Evolutionary conservation across 2,888 invertebrate species (phyloP), one percentile per base, ranked within the genome.

Genomic region (Syritta pipiens): DNA sequence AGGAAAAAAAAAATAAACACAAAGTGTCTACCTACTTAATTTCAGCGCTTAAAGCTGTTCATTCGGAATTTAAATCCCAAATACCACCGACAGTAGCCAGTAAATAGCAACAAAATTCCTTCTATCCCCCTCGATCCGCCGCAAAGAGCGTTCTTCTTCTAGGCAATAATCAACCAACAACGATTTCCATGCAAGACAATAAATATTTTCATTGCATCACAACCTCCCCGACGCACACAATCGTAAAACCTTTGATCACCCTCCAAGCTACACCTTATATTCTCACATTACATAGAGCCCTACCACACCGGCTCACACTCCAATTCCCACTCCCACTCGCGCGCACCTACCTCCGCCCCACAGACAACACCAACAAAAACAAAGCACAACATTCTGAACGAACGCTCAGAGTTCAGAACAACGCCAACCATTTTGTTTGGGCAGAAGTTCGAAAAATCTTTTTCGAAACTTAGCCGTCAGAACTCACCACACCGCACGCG

Each of bases 151-250:
- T 3, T 17, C 12, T 19, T 59, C 51, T 59, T 26, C 49, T 19
- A 42, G 69, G 69, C 69, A 69, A 69, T 69, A 71, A 71, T 60
- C 71, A 63, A 65, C 57, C 69, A 63, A 72, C 77, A 67, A 72
- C 67, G 55, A 62, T 72, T 68, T 74, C 37, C 67, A 67, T 67
- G 67, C 72, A 79, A 72, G 79, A 74, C 79, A 74, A 79, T 79
- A 79, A 79, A 79, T 74, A 79, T 79, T 79, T 79, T 79, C 67
- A 68, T 79, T 79, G 79, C 79, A 79, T 79, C 74, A 79, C 67
- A 74, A 68, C 55, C 65, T 60, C 28, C 59, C 44, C 59, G 9
- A 37, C 44, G 22, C 40, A 51, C 49, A 42, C 55, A 62, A 44
- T 40, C 37, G 49, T 48, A 44, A 63, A 69, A 67, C 65, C 79